Percentiles rank a stretch among this genome's conserved stretches.
These are phyloP conservation scores for Eonycteris spelaea DNA, from an alignment of 2,113 vertebrate genomes.

Conservation along the genomic window DNA sequence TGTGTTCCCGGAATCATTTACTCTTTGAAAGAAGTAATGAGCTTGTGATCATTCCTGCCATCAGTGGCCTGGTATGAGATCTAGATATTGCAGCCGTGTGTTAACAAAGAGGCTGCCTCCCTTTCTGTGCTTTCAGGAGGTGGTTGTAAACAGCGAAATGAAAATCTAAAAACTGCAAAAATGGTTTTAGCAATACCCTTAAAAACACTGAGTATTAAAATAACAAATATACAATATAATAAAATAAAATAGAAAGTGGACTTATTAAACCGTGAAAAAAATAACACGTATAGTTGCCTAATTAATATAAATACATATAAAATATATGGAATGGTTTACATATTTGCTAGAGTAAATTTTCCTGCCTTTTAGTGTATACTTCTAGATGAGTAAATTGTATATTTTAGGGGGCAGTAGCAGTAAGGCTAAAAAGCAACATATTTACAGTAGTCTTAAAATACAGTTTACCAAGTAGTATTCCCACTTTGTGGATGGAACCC, in stretches of 20 bases:
- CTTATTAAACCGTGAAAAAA: no score
- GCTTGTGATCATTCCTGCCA: not conserved
- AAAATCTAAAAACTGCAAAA: conserved; percentile 18
- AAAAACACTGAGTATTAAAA: not conserved
- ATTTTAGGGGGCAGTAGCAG: not conserved
- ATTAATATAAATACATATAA: not conserved
- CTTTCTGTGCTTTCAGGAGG: not conserved
- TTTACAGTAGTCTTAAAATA: not conserved
- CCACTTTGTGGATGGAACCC: not conserved
- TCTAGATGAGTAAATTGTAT: not conserved
- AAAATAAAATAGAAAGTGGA: no score
- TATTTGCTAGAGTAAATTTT: not conserved
- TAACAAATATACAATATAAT: not conserved
- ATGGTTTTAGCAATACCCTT: not conserved
- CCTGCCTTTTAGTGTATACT: not conserved
- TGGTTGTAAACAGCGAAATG: not conserved
- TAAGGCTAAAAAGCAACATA: not conserved
- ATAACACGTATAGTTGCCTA: not conserved
- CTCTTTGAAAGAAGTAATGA: conserved; percentile 27
- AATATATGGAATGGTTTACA: not conserved
- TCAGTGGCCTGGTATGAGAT: not conserved
- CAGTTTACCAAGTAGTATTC: not conserved
- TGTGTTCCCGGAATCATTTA: conserved; percentile 28
- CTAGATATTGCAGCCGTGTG: not conserved
- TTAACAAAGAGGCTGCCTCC: not conserved